Percentiles rank a stretch among this genome's conserved stretches.
Conservation (phyloP, 2,113 vertebrate species). For the Nothoprocta perdicaria region DNA sequence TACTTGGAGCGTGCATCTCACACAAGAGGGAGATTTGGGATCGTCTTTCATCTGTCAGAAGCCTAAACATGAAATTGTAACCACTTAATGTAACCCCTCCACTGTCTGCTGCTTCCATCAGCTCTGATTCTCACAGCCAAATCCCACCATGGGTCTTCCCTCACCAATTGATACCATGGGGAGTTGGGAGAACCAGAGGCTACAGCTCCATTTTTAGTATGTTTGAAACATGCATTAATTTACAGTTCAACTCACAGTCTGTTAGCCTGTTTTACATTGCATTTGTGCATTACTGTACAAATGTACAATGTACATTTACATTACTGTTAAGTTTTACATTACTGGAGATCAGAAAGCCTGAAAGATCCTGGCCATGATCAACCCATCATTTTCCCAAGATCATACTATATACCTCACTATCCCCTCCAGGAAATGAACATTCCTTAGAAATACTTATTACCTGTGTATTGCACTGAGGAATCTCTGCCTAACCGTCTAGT, state of each 20-base stretch:
- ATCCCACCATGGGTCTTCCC: background rate
- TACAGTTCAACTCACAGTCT: background rate
- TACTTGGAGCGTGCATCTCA: background rate
- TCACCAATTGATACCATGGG: background rate
- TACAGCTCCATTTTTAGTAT: background rate
- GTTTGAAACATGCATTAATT: background rate
- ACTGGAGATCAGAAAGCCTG: background rate
- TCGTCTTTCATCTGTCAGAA: background rate
- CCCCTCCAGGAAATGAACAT: background rate
- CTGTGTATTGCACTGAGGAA: rapidly evolving
- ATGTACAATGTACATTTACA: too few relatives aligned
- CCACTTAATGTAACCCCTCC: background rate
- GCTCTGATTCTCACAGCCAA: background rate
- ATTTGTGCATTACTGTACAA: too few relatives aligned
- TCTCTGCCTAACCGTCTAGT: background rate
- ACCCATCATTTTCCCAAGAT: background rate
- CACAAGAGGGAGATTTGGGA: background rate
- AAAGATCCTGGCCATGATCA: background rate
- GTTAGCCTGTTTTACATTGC: background rate
- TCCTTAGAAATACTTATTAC: background rate
- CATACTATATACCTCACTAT: background rate
- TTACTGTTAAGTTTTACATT: background rate
- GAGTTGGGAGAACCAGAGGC: background rate
- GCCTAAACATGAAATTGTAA: background rate
- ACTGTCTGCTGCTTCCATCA: background rate